Evolutionary conservation across 2,797 vertebrate genomes (phyloP).

Genomic region (Stomatorhinus walkeri): DNA sequence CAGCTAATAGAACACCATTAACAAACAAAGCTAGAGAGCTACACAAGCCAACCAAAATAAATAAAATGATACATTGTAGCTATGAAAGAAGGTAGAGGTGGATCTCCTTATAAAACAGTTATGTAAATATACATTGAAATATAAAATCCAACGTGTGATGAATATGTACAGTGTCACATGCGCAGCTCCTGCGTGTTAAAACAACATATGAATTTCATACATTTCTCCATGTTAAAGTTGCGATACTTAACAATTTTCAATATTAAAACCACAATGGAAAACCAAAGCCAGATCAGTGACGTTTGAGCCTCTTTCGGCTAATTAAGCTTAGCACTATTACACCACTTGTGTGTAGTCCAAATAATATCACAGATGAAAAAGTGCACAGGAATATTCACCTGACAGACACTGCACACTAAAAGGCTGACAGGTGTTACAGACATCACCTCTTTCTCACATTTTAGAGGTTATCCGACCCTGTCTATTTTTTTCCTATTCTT

Average conservation of each 20-base stretch:
- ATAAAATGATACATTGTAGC: background rate
- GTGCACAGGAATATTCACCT: constrained; percentile 3
- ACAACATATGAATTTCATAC: background rate
- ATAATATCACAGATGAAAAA: background rate
- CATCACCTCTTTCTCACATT: background rate
- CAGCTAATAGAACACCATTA: background rate
- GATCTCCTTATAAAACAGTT: background rate
- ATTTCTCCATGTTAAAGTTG: background rate
- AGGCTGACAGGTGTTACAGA: background rate
- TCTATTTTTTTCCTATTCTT: background rate
- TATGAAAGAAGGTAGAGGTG: background rate
- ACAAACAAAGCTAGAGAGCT: background rate
- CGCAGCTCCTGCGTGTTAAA: background rate
- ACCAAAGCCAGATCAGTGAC: background rate
- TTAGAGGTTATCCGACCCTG: background rate
- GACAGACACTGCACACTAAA: background rate
- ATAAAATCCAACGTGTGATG: background rate
- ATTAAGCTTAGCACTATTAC: background rate
- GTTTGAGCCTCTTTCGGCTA: background rate
- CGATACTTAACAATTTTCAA: background rate
- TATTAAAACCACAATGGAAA: background rate
- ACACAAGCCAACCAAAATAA: background rate
- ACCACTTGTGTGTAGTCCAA: background rate
- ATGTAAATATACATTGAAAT: constrained; percentile 7
- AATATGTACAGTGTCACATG: constrained; percentile 6